Conservation (phyloP, 2,113 vertebrate genomes). For the Thryonomys swinderianus region DNA sequence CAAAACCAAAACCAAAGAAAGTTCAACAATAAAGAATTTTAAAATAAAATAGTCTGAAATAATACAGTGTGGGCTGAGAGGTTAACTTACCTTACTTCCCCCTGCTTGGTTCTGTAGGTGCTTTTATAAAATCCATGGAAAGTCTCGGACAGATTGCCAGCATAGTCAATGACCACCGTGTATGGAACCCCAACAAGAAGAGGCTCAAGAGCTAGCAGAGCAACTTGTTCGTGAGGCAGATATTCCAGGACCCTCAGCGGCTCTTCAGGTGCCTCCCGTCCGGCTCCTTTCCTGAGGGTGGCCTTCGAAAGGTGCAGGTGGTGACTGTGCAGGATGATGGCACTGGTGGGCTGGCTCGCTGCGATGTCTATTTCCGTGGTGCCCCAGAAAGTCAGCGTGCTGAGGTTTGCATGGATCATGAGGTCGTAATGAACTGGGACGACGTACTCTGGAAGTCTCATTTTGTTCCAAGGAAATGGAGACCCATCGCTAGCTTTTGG, state of each 20-base stretch:
- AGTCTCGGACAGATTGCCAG: conserved; percentile 90
- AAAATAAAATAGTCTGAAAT: not conserved
- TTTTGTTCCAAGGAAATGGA: conserved; percentile 90
- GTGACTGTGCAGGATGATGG: conserved; percentile 92
- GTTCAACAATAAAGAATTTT: not conserved
- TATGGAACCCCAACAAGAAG: conserved; percentile 86
- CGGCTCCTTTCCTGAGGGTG: conserved; percentile 77
- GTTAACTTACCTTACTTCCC: conserved; percentile 89
- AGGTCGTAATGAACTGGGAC: conserved; percentile 90
- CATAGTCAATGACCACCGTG: conserved; percentile 87
- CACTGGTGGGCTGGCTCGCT: conserved; percentile 84
- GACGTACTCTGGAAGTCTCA: conserved; percentile 90
- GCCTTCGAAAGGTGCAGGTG: conserved; percentile 85
- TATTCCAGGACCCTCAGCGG: conserved; percentile 87
- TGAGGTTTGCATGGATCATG: conserved; percentile 93
- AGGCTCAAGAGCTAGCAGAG: conserved; percentile 83
- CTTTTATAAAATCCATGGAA: conserved; percentile 95
- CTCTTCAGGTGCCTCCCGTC: not conserved
- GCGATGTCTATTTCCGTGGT: conserved; percentile 85
- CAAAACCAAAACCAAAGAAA: not conserved
- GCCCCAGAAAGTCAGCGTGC: conserved; percentile 88
- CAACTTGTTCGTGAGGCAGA: conserved; percentile 88
- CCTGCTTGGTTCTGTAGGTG: conserved; percentile 90
- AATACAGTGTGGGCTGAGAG: not conserved
- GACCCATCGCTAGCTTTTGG: conserved; percentile 83